Percentiles rank a stretch among this genome's conserved stretches.
Conservation (phyloP, 2,113 vertebrate genomes). For the Electrona antarctica region DNA sequence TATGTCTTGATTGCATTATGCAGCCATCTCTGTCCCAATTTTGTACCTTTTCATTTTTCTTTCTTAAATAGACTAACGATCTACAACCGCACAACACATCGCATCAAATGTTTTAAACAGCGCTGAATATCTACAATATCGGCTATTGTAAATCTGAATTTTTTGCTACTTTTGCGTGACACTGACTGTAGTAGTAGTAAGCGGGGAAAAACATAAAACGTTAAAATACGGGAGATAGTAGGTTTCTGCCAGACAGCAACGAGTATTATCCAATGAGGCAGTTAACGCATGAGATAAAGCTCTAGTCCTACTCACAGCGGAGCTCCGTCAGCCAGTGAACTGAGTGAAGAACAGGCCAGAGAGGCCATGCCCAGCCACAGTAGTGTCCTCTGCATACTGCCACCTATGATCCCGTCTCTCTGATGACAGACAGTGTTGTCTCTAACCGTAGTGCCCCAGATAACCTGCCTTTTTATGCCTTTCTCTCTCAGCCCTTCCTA, state of each 20-base stretch:
- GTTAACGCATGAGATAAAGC: background rate
- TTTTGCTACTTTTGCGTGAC: too few relatives aligned
- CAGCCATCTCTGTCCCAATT: too few relatives aligned
- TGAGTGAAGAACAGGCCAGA: constrained; percentile 47
- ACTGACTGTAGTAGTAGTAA: too few relatives aligned
- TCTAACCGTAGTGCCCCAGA: background rate
- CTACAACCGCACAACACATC: too few relatives aligned
- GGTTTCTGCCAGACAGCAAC: background rate
- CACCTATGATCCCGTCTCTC: constrained; percentile 2
- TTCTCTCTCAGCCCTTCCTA: too few relatives aligned
- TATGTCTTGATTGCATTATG: too few relatives aligned
- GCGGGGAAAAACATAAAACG: background rate
- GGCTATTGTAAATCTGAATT: too few relatives aligned
- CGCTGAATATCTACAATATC: too few relatives aligned
- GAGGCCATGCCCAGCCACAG: constrained; percentile 54
- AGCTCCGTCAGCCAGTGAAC: constrained; percentile 33
- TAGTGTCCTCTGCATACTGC: constrained; percentile 43
- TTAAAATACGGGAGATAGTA: background rate
- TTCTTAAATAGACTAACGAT: too few relatives aligned
- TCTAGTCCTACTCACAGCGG: constrained; percentile 52
- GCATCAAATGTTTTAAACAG: too few relatives aligned
- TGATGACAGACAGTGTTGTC: background rate
- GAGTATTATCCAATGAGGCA: too few relatives aligned
- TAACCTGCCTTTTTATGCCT: constrained; percentile 35
- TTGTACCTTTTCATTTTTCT: too few relatives aligned